Conservation (phyloP, 2,888 invertebrate genomes). For the Ichneumoninae sp. region DNA sequence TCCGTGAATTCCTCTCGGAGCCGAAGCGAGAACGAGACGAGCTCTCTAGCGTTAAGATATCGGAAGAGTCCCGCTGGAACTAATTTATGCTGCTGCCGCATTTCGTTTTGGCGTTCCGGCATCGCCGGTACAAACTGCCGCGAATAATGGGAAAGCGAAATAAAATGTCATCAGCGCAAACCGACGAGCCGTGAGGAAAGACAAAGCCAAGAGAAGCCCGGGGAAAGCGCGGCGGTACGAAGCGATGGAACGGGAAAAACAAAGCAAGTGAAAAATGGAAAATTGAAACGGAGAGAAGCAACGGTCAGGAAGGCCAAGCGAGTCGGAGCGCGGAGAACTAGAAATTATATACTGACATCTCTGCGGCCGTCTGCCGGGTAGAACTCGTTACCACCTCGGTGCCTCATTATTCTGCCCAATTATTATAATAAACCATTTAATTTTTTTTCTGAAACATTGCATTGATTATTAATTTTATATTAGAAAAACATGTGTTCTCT, state of each 20-base stretch:
- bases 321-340: neutral
- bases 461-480: too few relatives aligned
- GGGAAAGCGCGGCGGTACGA: conserved; percentile 10
- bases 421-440: neutral
- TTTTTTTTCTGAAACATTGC: too few relatives aligned
- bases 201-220: neutral
- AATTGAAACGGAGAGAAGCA: neutral
- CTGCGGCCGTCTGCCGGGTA: neutral
- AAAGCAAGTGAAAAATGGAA: conserved; percentile 11
- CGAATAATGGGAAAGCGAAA: conserved; percentile 48
- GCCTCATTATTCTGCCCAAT: conserved; percentile 1
- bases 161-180: conserved; percentile 51
- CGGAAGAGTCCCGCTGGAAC: conserved; percentile 36
- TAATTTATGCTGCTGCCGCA: conserved; percentile 52
- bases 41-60: conserved; percentile 54
- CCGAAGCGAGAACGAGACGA: conserved; percentile 29
- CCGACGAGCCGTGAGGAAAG: conserved; percentile 25
- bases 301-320: neutral
- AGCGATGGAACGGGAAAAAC: conserved; percentile 6
- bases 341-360: conserved; percentile 1
- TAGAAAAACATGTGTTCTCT: too few relatives aligned
- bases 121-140: neutral
- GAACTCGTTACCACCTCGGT: neutral
- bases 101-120: neutral
- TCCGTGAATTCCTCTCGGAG: conserved; percentile 35